phyloP scores from a whole-genome alignment of 2,888 invertebrate genomes.

The Byasa hedistus region DNA sequence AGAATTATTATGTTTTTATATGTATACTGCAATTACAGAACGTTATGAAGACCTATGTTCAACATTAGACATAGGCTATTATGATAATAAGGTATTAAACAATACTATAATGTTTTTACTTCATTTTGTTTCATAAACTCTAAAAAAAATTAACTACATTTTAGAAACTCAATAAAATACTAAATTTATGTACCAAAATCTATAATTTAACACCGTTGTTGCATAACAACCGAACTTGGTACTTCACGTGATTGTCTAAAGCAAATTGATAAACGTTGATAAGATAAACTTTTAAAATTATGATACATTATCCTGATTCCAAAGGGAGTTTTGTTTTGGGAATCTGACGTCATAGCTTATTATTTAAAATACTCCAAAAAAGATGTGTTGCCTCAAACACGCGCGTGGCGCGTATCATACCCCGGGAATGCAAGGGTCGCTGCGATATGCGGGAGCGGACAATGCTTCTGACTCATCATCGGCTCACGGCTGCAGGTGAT shows the following conservation, averaged over 20 bases:
- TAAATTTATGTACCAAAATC: too few species aligned
- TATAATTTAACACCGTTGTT: too few species aligned
- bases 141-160: too few species aligned
- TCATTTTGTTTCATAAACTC: too few species aligned
- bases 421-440: slow-evolving; percentile 32
- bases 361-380: neutral
- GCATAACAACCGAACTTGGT: neutral
- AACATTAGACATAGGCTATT: too few species aligned
- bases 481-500: slow-evolving; percentile 28
- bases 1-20: too few species aligned
- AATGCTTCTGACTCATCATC: slow-evolving; percentile 31
- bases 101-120: too few species aligned
- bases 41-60: too few species aligned
- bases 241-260: neutral
- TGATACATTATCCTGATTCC: neutral
- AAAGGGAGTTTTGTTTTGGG: neutral
- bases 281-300: neutral
- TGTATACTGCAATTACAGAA: too few species aligned
- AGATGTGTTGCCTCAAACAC: slow-evolving; percentile 12
- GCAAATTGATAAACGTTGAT: neutral
- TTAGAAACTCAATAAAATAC: too few species aligned
- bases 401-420: slow-evolving; percentile 24
- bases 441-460: slow-evolving; percentile 30
- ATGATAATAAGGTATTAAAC: too few species aligned
- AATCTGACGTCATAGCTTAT: neutral